phyloP scores from a whole-genome alignment of 2,888 invertebrate species.

The Mellilla xanthometata region DNA sequence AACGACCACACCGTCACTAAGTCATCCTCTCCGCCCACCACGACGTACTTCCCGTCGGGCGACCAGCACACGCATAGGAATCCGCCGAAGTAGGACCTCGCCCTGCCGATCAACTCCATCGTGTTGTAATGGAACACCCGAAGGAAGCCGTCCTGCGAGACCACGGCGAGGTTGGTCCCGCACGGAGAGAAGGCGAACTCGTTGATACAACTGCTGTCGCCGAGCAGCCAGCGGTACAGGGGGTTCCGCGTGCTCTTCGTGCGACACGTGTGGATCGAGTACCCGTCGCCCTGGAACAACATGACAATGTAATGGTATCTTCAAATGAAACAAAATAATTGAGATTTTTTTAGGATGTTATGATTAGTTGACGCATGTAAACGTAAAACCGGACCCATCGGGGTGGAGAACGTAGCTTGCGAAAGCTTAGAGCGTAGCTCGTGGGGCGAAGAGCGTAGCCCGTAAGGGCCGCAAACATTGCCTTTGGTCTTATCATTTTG shows the following conservation, averaged over 20 bases:
- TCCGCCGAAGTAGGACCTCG: conserved; percentile 98
- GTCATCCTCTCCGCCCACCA: conserved; percentile 99
- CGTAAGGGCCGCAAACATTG: too few relatives aligned
- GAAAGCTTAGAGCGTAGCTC: too few relatives aligned
- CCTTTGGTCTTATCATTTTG: too few relatives aligned
- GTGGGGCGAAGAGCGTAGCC: too few relatives aligned
- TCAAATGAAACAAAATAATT: too few relatives aligned
- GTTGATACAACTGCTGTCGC: conserved; percentile 93
- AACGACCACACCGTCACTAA: conserved; percentile 98
- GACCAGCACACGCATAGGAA: conserved; percentile 99
- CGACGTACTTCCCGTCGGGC: conserved; percentile 96
- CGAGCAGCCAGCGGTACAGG: conserved; percentile 91
- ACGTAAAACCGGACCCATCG: too few relatives aligned
- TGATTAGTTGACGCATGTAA: too few relatives aligned
- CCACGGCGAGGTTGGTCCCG: conserved; percentile 95
- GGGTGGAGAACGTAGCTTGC: too few relatives aligned
- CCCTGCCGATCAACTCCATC: conserved; percentile 97
- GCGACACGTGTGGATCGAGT: conserved; percentile 96
- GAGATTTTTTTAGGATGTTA: too few relatives aligned
- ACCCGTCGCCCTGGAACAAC: conserved; percentile 96
- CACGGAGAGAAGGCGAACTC: conserved; percentile 99
- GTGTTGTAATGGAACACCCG: conserved; percentile 98
- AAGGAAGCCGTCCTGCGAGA: conserved; percentile 97
- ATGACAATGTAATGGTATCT: too few relatives aligned
- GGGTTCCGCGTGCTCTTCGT: conserved; percentile 98